Evolutionary conservation across 2,113 vertebrate species (phyloP).

Genomic region (Lepus timidus): DNA sequence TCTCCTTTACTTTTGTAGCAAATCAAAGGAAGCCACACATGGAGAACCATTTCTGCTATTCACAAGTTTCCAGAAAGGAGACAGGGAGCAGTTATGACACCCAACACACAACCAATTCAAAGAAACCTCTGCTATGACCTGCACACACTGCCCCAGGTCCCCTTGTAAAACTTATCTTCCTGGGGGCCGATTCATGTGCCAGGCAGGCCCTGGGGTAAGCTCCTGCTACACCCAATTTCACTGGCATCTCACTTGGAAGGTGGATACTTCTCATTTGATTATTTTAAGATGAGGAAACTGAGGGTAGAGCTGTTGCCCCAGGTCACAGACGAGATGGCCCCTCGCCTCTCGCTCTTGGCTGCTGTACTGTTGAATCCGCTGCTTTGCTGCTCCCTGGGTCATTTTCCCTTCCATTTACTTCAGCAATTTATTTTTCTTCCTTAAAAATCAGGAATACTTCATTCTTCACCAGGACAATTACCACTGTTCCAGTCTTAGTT

Average conservation of each 20-base stretch:
- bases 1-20: not conserved
- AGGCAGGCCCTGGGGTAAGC: not conserved
- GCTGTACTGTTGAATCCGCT: too few species aligned
- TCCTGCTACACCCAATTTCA: not conserved
- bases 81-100: not conserved
- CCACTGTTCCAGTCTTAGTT: not conserved
- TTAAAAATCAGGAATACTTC: not conserved
- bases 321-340: not conserved
- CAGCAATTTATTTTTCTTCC: not conserved
- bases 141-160: not conserved
- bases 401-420: not conserved
- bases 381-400: not conserved
- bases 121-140: not conserved
- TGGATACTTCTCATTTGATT: not conserved
- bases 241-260: not conserved
- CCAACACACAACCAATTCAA: not conserved
- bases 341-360: not conserved
- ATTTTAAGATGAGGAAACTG: not conserved
- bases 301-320: not conserved
- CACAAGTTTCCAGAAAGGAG: not conserved
- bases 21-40: not conserved
- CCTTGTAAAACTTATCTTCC: not conserved
- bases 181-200: not conserved
- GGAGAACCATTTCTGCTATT: not conserved
- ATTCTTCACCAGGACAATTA: not conserved